phyloP scores from a whole-genome alignment of 2,113 vertebrate genomes.

The Dermatemys mawii region DNA sequence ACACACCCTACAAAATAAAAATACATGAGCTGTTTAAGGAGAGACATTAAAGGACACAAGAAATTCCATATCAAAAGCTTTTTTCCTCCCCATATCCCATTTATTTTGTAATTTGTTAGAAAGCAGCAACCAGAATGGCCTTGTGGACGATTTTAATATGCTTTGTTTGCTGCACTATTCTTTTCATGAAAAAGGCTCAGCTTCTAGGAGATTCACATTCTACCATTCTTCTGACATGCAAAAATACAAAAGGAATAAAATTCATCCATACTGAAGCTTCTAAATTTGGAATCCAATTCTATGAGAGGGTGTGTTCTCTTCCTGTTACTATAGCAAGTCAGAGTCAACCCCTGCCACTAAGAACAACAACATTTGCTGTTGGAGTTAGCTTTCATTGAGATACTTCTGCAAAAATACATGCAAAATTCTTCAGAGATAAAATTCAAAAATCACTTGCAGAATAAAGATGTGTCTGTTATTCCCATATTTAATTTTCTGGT shows the following conservation, averaged over 20 bases:
- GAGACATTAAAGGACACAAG: not conserved
- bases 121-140: not conserved
- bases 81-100: not conserved
- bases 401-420: not conserved
- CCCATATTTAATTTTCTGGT: fast-evolving
- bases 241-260: not conserved
- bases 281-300: not conserved
- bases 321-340: not conserved
- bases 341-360: not conserved
- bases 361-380: not conserved
- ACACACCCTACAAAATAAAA: conserved; percentile 73
- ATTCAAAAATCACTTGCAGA: not conserved
- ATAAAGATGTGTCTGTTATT: not conserved
- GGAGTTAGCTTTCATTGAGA: not conserved
- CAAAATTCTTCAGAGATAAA: fast-evolving
- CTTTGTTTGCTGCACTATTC: not conserved
- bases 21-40: not conserved
- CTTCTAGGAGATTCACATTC: not conserved
- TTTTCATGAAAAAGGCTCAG: not conserved
- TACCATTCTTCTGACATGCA: not conserved
- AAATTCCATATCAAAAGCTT: not conserved
- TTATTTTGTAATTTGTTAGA: not conserved
- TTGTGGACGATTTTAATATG: fast-evolving
- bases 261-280: not conserved
- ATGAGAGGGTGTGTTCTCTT: not conserved